These are phyloP conservation scores for Brevipalpus yothersi DNA, from an alignment of 1,140 invertebrate genomes.

Conservation along the genomic window DNA sequence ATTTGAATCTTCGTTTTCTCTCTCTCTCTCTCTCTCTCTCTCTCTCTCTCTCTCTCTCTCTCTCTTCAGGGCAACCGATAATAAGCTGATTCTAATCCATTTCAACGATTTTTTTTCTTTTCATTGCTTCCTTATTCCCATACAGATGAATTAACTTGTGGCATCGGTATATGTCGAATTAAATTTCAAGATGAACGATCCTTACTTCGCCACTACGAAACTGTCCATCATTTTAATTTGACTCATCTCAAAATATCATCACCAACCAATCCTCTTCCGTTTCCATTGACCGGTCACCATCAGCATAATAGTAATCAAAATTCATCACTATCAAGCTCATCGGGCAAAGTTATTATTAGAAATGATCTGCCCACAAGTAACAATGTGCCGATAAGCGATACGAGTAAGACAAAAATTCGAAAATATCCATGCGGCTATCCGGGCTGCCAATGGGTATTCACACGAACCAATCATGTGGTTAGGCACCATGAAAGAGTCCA, in stretches of 20 bases:
- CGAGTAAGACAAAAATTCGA: neutral
- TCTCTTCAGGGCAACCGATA: too few species aligned
- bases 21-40: too few species aligned
- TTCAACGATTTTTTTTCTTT: too few species aligned
- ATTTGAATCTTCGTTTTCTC: too few species aligned
- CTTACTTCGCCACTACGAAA: neutral
- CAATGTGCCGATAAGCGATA: neutral
- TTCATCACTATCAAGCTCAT: too few species aligned
- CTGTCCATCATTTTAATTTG: neutral
- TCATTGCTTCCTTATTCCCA: neutral
- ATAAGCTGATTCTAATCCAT: too few species aligned
- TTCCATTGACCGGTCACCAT: neutral
- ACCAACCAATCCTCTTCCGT: too few species aligned
- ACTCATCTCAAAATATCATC: neutral
- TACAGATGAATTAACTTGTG: neutral
- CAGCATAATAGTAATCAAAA: neutral
- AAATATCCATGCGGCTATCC: conserved; percentile 5
- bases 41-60: too few species aligned
- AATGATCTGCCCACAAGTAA: neutral
- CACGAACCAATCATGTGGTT: conserved; percentile 2
- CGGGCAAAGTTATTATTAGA: neutral
- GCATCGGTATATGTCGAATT: neutral
- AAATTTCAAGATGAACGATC: neutral
- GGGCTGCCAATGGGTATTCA: conserved; percentile 2
- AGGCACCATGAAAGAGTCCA: conserved; percentile 1